Base-by-base conservation (phyloP, 2,113 vertebrate species). In the Proteles cristata region DNA sequence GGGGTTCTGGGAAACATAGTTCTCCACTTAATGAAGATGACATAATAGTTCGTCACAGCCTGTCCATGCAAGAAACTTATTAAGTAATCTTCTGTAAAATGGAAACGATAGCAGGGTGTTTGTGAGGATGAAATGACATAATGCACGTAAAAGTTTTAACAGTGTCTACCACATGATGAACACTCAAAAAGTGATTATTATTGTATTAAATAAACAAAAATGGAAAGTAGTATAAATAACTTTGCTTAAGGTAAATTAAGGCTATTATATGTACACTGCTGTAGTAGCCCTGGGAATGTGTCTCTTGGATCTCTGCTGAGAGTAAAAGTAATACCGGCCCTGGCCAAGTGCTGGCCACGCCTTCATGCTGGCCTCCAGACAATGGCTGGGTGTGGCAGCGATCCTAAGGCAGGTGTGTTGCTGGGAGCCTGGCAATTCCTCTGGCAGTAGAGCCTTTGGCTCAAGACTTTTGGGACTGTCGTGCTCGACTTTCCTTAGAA, bases 81-180 rank as follows among this genome's bases (percentile, higher is more conserved):
- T 77, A 92, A 88, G 71, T 50, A 85, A 93, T 88, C 55, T 48
- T 89, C 61, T 87, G 31, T 61, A 93, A 97, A 91, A 93, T 68
- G n/a, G 88, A 19, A 87, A 48, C 86, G 55, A 58, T 89, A 90
- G 68, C 7, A 45, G 12, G 39, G 35, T 39, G 45, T 45, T 61
- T 81, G 14, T 73, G 55, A 84, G 2, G 7, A 65, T 58, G 43
- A 80, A 80, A 55, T 81, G 65, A 71, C 66, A 87, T 86, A 76
- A 95, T 33, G 26, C 15, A 43, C 35, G 3, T 50, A 80, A 96
- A 96, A 2, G 21, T 80, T 92, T 94, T 48, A 89, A 73, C 3
- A 86, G 11, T 39, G 25, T 76, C 26, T 94, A 26, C 15, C 45
- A 48, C 12, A 2, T 58, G 21, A 19, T 43, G 33, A 90, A 88